Evolutionary conservation across 35 echinoderm and acorn worm genomes (phyloP).

Genomic region (Eucidaris tribuloides): DNA sequence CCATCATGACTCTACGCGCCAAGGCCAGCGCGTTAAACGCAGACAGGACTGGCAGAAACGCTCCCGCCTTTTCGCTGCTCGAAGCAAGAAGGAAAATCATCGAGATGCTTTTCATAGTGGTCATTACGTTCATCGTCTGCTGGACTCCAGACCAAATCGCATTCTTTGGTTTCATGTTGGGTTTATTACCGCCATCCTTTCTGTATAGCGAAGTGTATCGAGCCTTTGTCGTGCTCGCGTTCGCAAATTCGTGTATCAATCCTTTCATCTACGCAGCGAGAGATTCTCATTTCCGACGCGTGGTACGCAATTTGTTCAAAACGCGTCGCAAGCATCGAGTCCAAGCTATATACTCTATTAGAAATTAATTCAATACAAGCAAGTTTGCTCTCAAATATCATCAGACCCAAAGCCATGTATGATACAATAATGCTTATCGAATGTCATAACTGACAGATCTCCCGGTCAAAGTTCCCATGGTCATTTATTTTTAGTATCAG

Average conservation of each 20-base stretch:
- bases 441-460: no score
- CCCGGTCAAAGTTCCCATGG: no score
- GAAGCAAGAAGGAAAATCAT: constrained; percentile 34
- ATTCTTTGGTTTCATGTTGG: constrained; percentile 40
- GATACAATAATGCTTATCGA: no score
- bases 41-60: not conserved
- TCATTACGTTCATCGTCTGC: constrained; percentile 72
- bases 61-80: constrained; percentile 47
- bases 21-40: constrained; percentile 5
- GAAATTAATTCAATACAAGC: no score
- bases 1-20: constrained; percentile 15
- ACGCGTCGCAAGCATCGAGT: no score
- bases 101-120: constrained; percentile 57
- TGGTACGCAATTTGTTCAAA: not conserved
- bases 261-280: constrained; percentile 66
- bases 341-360: no score
- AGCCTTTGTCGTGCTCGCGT: constrained; percentile 54
- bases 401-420: no score
- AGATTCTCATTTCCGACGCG: constrained; percentile 50
- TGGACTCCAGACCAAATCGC: constrained; percentile 59
- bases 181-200: constrained; percentile 1
- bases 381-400: no score
- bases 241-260: constrained; percentile 66
- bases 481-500: no score
- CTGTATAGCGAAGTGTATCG: constrained; percentile 17